Evolutionary conservation across 2,888 invertebrate species (phyloP), one percentile per base, ranked within the genome.

Genomic region (Subacronicta megacephala): DNA sequence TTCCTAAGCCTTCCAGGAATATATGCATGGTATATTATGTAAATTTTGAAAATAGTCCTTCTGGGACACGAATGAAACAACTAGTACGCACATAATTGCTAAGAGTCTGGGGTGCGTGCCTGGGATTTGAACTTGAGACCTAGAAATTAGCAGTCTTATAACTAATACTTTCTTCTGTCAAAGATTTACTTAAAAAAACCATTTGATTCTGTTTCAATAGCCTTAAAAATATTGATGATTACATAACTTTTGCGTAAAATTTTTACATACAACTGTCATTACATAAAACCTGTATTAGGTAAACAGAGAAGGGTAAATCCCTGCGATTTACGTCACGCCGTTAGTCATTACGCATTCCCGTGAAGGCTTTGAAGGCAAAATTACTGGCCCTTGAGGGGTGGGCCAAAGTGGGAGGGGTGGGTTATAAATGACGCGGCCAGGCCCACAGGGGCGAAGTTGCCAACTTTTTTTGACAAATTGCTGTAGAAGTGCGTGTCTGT

Each of bases 381-480:
- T 92, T 91, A 90, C 90, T 82, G 88, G 85, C 90, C 92, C 91
- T 92, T 88, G 84, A 86, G 89, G 89, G 90, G 81, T 66, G 53
- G 66, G 59, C 55, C 26, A 57, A 66, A 71, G 72, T 72, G 80
- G 58, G 54, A 65, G 79, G 77, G 77, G 67, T 72, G 82, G 83
- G 80, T 90, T 88, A 91, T 92, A 92, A 93, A 92, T 92, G 92
- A 90, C 85, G 77, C 72, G 62, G 73, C 72, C 68, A 70, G 71
- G 66, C 67, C 78, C 74, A 72, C 7, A 59, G 85, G 90, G 90
- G 86, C 78, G 80, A 86, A 89, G 87, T 89, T 86, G 85, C 84
- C 84, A 90, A 92, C 90, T 93, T 93, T 93, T 92, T 92, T 90
- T 93, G 93, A 92, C 93, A 93, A 92, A 93, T 93, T 92, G 87